These are phyloP conservation scores for Rhyzopertha dominica DNA, from an alignment of 1,140 invertebrate genomes.

Conservation along the genomic window DNA sequence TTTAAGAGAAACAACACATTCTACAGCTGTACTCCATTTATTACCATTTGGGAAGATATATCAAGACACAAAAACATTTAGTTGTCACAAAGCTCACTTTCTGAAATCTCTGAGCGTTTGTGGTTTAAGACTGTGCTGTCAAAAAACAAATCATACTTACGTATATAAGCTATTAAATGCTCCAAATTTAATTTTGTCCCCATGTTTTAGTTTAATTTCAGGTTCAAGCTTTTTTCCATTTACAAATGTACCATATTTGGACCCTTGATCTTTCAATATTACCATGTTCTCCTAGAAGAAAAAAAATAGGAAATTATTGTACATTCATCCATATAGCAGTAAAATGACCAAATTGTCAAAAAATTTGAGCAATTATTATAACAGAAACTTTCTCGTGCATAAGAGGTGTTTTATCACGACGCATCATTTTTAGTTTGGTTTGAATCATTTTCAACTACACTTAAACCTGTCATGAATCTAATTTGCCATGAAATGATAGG, in stretches of 20 bases:
- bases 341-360: no score
- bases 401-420: no score
- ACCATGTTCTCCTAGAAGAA: conserved; percentile 31
- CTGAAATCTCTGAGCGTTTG: conserved; percentile 42
- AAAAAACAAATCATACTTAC: conserved; percentile 9
- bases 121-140: neutral
- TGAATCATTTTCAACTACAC: no score
- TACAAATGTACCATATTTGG: conserved; percentile 52
- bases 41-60: neutral
- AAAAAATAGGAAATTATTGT: neutral
- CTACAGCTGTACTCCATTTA: neutral
- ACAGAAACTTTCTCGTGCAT: no score
- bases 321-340: no score
- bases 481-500: no score
- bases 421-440: no score
- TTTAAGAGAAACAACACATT: conserved; percentile 36
- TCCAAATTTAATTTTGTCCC: conserved; percentile 50
- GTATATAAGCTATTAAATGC: conserved; percentile 41
- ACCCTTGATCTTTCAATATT: conserved; percentile 46
- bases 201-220: conserved; percentile 38
- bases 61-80: neutral
- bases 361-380: no score
- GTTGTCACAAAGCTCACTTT: neutral
- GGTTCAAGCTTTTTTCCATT: conserved; percentile 41
- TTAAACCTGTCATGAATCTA: no score